Base-by-base conservation (phyloP, 2,113 vertebrate species). In the Lepisosteus osseus region DNA sequence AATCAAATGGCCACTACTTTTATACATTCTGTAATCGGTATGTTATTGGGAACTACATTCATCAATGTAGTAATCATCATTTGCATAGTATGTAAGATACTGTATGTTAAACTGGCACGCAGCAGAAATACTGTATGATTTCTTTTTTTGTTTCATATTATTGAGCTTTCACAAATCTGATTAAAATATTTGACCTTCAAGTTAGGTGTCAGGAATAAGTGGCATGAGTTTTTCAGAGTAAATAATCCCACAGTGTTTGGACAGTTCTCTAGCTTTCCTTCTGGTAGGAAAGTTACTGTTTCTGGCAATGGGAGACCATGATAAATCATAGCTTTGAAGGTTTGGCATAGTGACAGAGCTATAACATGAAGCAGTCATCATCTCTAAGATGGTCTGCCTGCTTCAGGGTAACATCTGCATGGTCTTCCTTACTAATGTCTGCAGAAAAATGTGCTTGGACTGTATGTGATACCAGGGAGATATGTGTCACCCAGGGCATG, bases 341-440 rank as follows among this genome's bases (percentile, higher is more conserved):
- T 73, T 76, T 82, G 82, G 72, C 72, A 79, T 65, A 68, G 66
- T 72, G 69, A 73, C 55, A 61, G 62, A 54, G 12, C 67, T 62
- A 42, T 75, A 74, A 56, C 62, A 71, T 59, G 47, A 74, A 69
- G 56, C 12, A 69, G 61, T 55, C 64, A 75, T 70, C 41, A 45
- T 47, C 56, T 59, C 2, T 69, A 67, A 71, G 68, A 59, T 5
- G 14, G n/a, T n/a, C 68, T 68, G 15, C 54, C 29, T 61, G 74
- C 78, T 65, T 8, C n/a, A 54, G 42, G 12, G 7, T 45, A 54
- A n/a, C 44, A 42, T 56, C 15, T 68, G 15, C 61, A 14, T 8
- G 65, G 47, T 55, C 13, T n/a, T 61, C 43, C 56, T 54, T 43
- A n/a, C 12, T 29, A 40, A n/a, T 57, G 15, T 72, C 55, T 61